Base-by-base conservation (phyloP, 2,888 invertebrate genomes). In the Formica aserva region DNA sequence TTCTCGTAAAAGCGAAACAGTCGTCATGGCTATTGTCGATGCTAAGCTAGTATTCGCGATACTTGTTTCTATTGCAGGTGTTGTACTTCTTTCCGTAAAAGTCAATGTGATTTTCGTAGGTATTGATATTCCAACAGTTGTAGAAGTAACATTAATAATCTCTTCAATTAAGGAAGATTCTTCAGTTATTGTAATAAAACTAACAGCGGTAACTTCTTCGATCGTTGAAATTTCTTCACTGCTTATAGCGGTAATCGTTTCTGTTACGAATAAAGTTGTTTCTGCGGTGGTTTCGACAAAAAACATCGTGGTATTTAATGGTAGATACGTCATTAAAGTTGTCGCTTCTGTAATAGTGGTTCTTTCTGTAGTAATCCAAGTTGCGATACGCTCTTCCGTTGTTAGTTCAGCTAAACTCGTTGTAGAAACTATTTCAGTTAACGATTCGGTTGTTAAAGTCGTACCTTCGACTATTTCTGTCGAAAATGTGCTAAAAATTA, bases 71-170 rank as follows among this genome's bases (percentile, higher is more conserved):
- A 13, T 35, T 75, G 1, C n/a, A 57, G 45, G 15, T 32, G 26
- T 13, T 6, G 48, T 75, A 45, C 75, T 48, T 45, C n/a, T 75
- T 62, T 75, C 63, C 32, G 45, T 62, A 6, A n/a, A 62, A 32
- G 18, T 62, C 22, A 41, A 15, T 3, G 32, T 48, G 22, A 22
- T 32, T 75, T 63, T 22, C 15, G 48, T 22, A 41, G 67, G 6
- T n/a, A 45, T 74, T 22, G 60, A 22, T 41, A 22, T 74, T 60
- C 3, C 9, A 22, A 60, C 74, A 32, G 72, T 78, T 72, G 15
- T 13, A n/a, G 26, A 48, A 57, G 35, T 76, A 32, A 32, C 32
- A 45, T n/a, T 32, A 22, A 6, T 26, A 35, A 35, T 65, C 48
- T 76, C 35, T 76, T 76, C 26, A 13, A 38, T 48, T 18, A 11